Base-by-base conservation (phyloP, 2,888 invertebrate species). In the Spatulosminthurus flaviceps region DNA sequence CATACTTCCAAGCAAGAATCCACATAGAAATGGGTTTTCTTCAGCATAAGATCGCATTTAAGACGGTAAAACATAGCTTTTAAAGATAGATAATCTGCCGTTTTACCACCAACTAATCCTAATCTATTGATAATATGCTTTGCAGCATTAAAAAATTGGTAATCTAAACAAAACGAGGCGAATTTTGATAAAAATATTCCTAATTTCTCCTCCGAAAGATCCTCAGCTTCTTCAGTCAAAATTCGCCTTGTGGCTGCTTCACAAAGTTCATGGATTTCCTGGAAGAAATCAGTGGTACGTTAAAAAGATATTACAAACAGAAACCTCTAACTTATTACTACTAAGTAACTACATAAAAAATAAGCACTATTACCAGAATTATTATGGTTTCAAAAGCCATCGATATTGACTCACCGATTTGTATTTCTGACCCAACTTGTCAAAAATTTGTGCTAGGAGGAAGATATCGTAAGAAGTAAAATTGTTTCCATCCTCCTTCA, bases 91-190 rank as follows among this genome's bases (percentile, higher is more conserved):
- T 77, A 77, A 13, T 77, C 77, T 7, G 42, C 19, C 2, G 77
- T 66, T 77, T 70, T 34, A 13, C 77, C 77, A 5, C 77, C 77
- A 22, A 77, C 34, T 1, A 69, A 13, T 1, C 77, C 43, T 21
- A 77, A 60, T 60, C 70, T 43, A 70, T 77, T 42, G 5, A 77
- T 43, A 22, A 77, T 24, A 7, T 60, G 29, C 28, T 67, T 66
- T 1, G 77, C 67, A 9, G 28, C 16, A 28, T 51, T 26, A 1
- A 77, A 24, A 22, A 77, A 77, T 29, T 29, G 28, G 51, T 77
- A 77, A 24, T 77, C 77, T 28, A 77, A 29, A 42, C 78, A 78
- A 78, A 78, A 78, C 28, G 70, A 70, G n/a, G 78, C 70, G 29
- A 78, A 51, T 71, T 70, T 70, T 1, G 71, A 71, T 19, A 78